A percentile compares a stretch with the other conserved stretches of the same genome.
Conservation (phyloP, 1,140 invertebrate genomes). For the Orussus abietinus region DNA sequence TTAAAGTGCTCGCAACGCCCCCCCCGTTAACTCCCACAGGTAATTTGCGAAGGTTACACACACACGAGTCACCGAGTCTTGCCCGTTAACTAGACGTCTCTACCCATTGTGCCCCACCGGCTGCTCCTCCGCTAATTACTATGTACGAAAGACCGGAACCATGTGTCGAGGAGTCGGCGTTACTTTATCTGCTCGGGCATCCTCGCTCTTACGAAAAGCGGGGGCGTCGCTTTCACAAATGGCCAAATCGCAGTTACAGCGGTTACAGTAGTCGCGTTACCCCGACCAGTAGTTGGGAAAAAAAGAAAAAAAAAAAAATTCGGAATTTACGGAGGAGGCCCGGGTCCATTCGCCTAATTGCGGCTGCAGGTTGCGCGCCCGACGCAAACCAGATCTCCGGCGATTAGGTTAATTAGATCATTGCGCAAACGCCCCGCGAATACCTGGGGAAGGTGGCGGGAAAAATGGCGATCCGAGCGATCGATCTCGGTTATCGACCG, state of each 20-base stretch:
- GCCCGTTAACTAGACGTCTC: not conserved
- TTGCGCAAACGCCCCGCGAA: too few species aligned
- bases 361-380: too few species aligned
- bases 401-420: too few species aligned
- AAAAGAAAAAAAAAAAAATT: not conserved
- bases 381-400: too few species aligned
- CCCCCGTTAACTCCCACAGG: not conserved
- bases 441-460: not conserved
- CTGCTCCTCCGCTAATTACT: not conserved
- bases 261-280: too few species aligned
- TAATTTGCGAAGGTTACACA: not conserved
- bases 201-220: not conserved
- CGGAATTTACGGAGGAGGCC: not conserved
- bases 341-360: too few species aligned
- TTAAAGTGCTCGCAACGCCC: not conserved
- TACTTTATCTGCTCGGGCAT: not conserved
- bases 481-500: too few species aligned
- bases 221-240: not conserved
- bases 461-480: not conserved
- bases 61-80: too few species aligned
- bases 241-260: not conserved
- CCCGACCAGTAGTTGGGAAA: not conserved
- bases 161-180: not conserved
- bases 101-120: not conserved
- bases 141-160: slow-evolving; percentile 1